Evolutionary conservation across 2,113 vertebrate species (phyloP).

Genomic region (Poeciliopsis occidentalis): DNA sequence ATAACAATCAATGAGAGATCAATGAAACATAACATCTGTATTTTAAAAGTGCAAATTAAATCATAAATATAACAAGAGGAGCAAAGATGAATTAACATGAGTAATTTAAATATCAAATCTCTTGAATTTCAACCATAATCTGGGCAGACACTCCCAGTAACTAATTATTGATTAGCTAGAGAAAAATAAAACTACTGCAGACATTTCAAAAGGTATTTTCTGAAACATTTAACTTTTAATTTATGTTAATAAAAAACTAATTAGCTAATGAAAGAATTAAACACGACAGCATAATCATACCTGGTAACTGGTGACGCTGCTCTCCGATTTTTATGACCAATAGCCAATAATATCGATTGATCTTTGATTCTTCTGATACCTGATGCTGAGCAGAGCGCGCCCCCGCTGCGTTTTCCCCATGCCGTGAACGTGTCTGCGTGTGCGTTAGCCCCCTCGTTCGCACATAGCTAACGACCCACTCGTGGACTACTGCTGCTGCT

Average conservation of each 20-base stretch:
- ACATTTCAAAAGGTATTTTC: too few relatives aligned
- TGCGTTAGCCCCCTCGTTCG: slow-evolving; percentile 39
- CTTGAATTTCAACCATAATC: background rate
- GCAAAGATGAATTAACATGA: too few relatives aligned
- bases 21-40: too few relatives aligned
- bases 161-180: background rate
- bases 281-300: too few relatives aligned
- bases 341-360: background rate
- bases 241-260: too few relatives aligned
- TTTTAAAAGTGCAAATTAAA: too few relatives aligned
- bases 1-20: too few relatives aligned
- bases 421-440: slow-evolving; percentile 28
- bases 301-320: too few relatives aligned
- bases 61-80: too few relatives aligned
- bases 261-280: too few relatives aligned
- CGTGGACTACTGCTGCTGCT: background rate
- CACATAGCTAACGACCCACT: slow-evolving; percentile 11
- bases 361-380: background rate
- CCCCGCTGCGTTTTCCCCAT: background rate
- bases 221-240: background rate
- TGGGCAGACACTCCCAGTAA: background rate
- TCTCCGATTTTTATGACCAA: too few relatives aligned
- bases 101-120: background rate
- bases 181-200: too few relatives aligned
- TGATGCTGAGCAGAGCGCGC: slow-evolving; percentile 27